These are phyloP conservation scores for Ondatra zibethicus DNA, from an alignment of 2,113 vertebrate species.

Conservation along the genomic window DNA sequence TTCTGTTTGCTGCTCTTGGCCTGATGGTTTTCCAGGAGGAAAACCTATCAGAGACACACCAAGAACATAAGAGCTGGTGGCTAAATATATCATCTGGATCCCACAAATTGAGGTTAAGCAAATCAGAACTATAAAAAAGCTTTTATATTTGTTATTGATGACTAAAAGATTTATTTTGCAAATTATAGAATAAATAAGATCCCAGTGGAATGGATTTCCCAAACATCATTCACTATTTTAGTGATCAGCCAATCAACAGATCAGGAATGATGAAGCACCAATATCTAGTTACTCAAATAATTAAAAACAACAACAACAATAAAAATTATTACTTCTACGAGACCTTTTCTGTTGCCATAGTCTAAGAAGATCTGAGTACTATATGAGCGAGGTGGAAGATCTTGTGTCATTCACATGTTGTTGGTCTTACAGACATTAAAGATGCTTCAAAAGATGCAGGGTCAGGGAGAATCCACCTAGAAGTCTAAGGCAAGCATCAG, in stretches of 20 bases:
- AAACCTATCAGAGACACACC: neutral
- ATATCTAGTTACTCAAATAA: neutral
- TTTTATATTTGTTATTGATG: slow-evolving; percentile 9
- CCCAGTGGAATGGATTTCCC: neutral
- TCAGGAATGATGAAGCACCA: neutral
- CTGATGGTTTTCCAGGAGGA: neutral
- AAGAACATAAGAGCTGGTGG: neutral
- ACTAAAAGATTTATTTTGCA: slow-evolving; percentile 41
- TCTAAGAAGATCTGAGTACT: neutral
- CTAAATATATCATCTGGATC: slow-evolving; percentile 18
- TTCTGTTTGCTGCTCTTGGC: neutral
- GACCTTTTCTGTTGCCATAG: neutral
- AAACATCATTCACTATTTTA: slow-evolving; percentile 31
- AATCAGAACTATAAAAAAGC: neutral
- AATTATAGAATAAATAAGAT: slow-evolving; percentile 52
- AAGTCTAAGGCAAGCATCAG: neutral
- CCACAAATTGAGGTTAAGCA: slow-evolving; percentile 43
- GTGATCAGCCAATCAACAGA: neutral
- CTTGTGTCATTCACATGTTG: neutral
- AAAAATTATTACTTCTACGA: neutral
- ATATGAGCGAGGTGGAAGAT: neutral
- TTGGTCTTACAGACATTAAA: neutral
- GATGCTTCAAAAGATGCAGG: neutral
- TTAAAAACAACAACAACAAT: neutral
- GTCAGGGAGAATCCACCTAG: neutral